phyloP scores from a whole-genome alignment of 2,113 vertebrate species.

The Myrmecophaga tridactyla region DNA sequence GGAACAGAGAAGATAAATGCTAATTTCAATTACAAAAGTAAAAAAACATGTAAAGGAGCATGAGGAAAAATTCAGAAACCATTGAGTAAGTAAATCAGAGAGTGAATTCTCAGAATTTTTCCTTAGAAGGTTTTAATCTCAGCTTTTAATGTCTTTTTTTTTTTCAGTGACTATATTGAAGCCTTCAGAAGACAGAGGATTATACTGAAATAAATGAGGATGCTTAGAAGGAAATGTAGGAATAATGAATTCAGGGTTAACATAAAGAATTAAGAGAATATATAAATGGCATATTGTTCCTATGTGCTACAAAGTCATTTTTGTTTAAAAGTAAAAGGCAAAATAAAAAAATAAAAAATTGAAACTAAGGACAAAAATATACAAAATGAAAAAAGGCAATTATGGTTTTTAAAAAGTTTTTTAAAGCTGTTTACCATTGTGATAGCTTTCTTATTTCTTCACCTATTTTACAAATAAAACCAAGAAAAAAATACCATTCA shows the following conservation, averaged over 20 bases:
- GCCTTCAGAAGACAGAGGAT: neutral
- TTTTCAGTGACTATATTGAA: neutral
- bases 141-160: neutral
- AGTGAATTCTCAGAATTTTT: neutral
- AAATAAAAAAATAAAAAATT: too few relatives aligned
- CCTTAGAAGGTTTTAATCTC: neutral
- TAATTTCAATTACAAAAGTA: too few relatives aligned
- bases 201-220: neutral
- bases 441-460: neutral
- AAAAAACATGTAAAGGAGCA: too few relatives aligned
- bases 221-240: neutral
- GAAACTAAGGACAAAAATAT: too few relatives aligned
- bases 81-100: too few relatives aligned
- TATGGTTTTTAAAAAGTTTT: neutral
- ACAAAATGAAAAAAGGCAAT: neutral
- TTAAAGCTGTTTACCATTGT: too few relatives aligned
- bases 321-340: neutral
- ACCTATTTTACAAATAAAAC: neutral
- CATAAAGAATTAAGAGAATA: neutral
- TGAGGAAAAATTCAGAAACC: too few relatives aligned
- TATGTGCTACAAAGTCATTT: neutral
- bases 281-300: neutral
- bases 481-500: too few relatives aligned
- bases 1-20: too few relatives aligned
- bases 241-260: neutral